These are phyloP conservation scores for Propithecus perrieri DNA, from an alignment of 2,797 vertebrate species.

Conservation along the genomic window DNA sequence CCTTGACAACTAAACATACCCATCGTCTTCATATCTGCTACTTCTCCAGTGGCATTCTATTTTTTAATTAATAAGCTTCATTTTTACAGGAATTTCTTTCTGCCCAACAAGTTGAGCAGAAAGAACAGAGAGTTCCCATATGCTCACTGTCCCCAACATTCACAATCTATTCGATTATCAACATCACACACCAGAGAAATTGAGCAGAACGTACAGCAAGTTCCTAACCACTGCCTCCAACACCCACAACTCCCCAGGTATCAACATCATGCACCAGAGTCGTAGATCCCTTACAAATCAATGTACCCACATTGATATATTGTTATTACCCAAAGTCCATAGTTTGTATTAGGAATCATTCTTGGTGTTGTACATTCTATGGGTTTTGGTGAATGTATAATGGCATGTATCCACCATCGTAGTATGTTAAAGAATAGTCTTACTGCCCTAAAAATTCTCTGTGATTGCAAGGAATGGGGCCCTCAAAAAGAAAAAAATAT, in stretches of 20 bases:
- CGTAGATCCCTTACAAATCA: neutral
- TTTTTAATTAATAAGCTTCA: neutral
- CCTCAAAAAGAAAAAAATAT: no score
- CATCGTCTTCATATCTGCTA: neutral
- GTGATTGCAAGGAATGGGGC: no score
- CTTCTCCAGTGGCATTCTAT: neutral
- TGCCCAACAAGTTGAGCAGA: neutral
- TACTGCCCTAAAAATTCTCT: neutral
- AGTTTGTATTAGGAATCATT: neutral
- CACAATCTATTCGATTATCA: neutral
- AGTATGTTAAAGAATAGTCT: neutral
- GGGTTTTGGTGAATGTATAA: neutral
- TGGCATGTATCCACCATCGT: neutral
- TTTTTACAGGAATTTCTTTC: neutral
- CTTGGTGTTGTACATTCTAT: neutral
- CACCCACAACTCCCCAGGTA: neutral
- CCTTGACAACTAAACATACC: neutral
- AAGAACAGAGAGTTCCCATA: neutral
- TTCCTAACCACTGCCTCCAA: neutral
- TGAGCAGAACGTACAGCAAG: neutral
- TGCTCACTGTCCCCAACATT: neutral
- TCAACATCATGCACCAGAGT: neutral
- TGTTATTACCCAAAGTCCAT: neutral
- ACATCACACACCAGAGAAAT: neutral
- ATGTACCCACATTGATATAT: neutral